These are phyloP conservation scores for human (Homo sapiens) DNA, from an alignment of 2,113 vertebrate genomes.

Conservation along the genomic window GRCh38 chr14:95444001-95444500, in stretches of 20 bases:
- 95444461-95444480: not conserved
- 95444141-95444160: not conserved
- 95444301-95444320: not conserved
- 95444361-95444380: accelerated
- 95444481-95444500: constrained; percentile 90
- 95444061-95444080: not conserved
- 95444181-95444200: not conserved
- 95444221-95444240: not conserved
- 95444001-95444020: not conserved
- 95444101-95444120: accelerated
- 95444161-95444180: not conserved
- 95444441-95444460: accelerated
- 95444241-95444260: not conserved
- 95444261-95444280: not conserved
- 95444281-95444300: not conserved
- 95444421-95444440: accelerated
- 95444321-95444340: not conserved
- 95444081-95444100: not conserved
- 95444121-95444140: not conserved
- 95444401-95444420: not conserved
- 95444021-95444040: not conserved
- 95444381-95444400: accelerated
- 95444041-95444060: not conserved
- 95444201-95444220: not conserved
- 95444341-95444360: not conserved